These are phyloP conservation scores for Labrus mixtus DNA, from an alignment of 2,113 vertebrate species.

Conservation along the genomic window DNA sequence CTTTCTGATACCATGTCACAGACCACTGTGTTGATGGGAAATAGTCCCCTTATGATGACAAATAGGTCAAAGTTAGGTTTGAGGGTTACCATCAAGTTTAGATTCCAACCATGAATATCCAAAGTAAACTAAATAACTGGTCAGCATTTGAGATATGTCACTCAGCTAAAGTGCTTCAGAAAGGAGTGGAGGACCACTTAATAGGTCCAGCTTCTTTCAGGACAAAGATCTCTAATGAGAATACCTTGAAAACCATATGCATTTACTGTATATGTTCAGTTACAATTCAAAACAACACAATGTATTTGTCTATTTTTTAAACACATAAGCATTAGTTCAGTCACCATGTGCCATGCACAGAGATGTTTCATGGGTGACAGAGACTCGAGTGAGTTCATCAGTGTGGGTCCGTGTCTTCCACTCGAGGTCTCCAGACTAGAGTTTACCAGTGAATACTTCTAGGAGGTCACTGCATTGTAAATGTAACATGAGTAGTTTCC, in stretches of 20 bases:
- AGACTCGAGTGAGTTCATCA: neutral
- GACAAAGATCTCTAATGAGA: neutral
- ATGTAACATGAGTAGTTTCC: neutral
- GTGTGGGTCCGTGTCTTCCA: neutral
- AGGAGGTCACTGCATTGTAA: neutral
- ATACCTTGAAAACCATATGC: neutral
- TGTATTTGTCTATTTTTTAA: neutral
- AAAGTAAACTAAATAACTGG: neutral
- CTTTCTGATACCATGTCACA: neutral
- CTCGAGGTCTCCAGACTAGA: neutral
- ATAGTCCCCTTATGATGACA: neutral
- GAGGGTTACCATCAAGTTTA: neutral
- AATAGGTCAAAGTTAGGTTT: neutral
- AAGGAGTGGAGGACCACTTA: neutral
- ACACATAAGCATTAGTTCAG: conserved; percentile 2
- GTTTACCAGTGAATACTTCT: conserved; percentile 1
- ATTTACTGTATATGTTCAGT: conserved; percentile 7
- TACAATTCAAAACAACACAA: conserved; percentile 24
- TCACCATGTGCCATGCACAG: neutral
- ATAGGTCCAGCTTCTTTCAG: no score
- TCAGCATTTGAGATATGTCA: neutral
- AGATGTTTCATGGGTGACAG: neutral
- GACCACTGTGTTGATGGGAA: neutral
- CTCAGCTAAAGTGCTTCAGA: neutral
- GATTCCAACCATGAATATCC: neutral